Percentiles rank a stretch among this genome's conserved stretches.
Conservation (phyloP, 2,797 vertebrate genomes). For the Picus viridis region DNA sequence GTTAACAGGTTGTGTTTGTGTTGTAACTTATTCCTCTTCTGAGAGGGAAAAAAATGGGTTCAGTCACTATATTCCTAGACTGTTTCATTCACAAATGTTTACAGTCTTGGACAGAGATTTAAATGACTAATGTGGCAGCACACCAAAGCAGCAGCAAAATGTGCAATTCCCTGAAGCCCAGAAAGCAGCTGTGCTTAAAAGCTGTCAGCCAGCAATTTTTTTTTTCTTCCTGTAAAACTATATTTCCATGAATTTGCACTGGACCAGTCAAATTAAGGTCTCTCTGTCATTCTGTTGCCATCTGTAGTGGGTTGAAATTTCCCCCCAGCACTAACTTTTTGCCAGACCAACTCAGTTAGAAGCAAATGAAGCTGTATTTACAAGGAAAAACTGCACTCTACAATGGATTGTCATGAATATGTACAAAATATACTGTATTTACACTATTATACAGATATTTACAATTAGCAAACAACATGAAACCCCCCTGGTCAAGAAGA, state of each 20-base stretch:
- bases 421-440: too few species aligned
- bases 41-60: not conserved
- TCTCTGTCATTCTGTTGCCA: not conserved
- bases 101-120: conserved; percentile 7
- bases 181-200: conserved; percentile 37
- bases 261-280: not conserved
- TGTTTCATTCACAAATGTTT: conserved; percentile 17
- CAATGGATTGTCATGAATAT: too few species aligned
- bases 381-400: too few species aligned
- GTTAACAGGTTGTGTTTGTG: not conserved
- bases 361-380: too few species aligned
- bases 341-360: too few species aligned
- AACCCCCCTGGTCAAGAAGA: too few species aligned
- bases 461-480: too few species aligned
- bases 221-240: not conserved
- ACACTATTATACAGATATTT: too few species aligned
- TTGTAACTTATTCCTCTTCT: not conserved
- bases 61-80: not conserved
- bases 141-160: not conserved
- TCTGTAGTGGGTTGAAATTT: not conserved
- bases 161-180: conserved; percentile 1
- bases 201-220: conserved; percentile 16
- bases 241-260: conserved; percentile 9
- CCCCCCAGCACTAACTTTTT: too few species aligned
- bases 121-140: conserved; percentile 1